Evolutionary conservation across 2,888 invertebrate genomes (phyloP), one percentile per base, ranked within the genome.

Genomic region (Deroplatys truncata): DNA sequence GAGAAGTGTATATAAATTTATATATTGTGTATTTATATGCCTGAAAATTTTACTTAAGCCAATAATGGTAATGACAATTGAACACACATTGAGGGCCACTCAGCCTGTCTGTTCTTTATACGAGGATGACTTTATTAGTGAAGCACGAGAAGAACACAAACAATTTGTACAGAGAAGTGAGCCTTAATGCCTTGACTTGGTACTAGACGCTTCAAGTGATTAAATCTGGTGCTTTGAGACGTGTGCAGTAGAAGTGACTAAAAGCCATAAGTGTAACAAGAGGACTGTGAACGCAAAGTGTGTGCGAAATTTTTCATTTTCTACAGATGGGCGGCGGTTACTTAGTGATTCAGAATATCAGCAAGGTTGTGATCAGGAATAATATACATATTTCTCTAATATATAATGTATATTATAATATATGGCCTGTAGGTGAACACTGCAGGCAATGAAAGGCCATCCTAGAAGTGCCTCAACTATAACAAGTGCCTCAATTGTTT

Each of bases 301-400:
- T 43, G 43, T 13, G 13, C 10, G 13, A 13, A 25, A 72, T 72
- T 72, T 72, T 72, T 72, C 20, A 72, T 72, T 72, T 72, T 72
- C 56, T 72, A 72, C 56, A 72, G 87, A 83, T 87, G 87, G 87
- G 31, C 35, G 15, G n/a, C 82, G 82, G 87, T 87, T 82, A 87
- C 87, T 87, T 87, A 87, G 87, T 35, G 28, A 82, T 82, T 86
- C 86, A 72, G 28, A n/a, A 87, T 35, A 82, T 83, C 82, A 8
- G 83, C 83, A 87, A 82, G 87, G 87, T 87, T 87, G 87, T 87
- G 87, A 87, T 87, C 56, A 72, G 56, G 56, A 72, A 72, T 72
- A 72, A 25, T 72, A 72, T 72, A 72, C 20, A 72, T 72, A 72
- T 72, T 72, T 72, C 56, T 72, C 25, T 72, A 72, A 72, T 72